Base-by-base conservation (phyloP, 2,113 vertebrate species). In the Ploceus nigricollis region DNA sequence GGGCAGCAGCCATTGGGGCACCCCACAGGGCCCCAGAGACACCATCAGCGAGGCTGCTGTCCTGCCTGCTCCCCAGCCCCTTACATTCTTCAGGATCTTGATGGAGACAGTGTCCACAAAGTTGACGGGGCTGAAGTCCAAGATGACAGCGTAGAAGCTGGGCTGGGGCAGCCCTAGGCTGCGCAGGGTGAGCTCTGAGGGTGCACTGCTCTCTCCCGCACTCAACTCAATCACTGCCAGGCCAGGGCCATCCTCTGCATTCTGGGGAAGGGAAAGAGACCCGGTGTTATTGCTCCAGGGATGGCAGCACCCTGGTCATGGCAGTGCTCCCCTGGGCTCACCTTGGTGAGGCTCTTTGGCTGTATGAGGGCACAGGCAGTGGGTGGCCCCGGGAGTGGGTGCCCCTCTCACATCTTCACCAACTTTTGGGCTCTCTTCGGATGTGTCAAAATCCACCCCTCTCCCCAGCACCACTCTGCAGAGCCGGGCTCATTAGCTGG, bases 71-170 rank as follows among this genome's bases (percentile, higher is more conserved):
- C 14, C 83, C 24, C 7, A 3, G 31, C 27, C 30, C 63, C 98
- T 97, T 97, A 99, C 99, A 2, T 98, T 98, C 97, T 98, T 97
- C 61, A 99, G 88, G 31, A 97, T 98, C 96, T 99, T 99, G 92
- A 99, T 97, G 76, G 98, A 98, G 77, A 99, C 99, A 0, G 98
- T 99, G 85, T 99, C 99, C 96, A 99, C 96, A 4, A 99, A 99
- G 95, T 98, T 99, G 83, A 99, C 97, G 0, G 99, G 80, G 37
- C 98, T 98, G 80, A 99, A 97, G 96, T 99, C 99, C 76, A 99
- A 98, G 94, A 99, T 56, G 37, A 99, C 80, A 10, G 98, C 91
- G 2, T 97, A 96, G 87, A 99, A 98, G 65, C 94, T 27, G 0
- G 98, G 85, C 92, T 95, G 82, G 85, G 98, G 94, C 96, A 98